Evolutionary conservation across 2,888 invertebrate species (phyloP).

Genomic region (Odiellus spinosus): DNA sequence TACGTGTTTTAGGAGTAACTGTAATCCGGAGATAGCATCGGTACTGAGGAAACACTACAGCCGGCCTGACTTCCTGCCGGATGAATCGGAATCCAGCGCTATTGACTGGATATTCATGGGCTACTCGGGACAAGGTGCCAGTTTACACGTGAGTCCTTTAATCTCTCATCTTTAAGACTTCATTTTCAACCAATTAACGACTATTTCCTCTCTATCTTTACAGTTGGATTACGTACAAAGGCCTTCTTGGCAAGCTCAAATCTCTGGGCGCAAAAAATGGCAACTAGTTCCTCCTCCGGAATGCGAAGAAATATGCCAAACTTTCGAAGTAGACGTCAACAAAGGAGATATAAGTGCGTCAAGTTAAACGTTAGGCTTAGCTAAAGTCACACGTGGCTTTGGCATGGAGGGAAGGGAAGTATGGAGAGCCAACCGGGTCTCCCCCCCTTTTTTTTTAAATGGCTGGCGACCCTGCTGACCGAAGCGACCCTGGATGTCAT

Average conservation of each 20-base stretch:
- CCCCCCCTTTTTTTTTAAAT: too few relatives aligned
- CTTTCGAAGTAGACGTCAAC: conserved; percentile 58
- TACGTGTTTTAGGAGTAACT: conserved; percentile 55
- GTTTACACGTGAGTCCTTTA: conserved; percentile 46
- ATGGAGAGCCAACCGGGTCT: too few relatives aligned
- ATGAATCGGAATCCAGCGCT: conserved; percentile 70
- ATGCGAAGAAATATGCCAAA: conserved; percentile 58
- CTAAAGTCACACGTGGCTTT: too few relatives aligned
- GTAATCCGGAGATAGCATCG: conserved; percentile 58
- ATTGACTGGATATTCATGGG: conserved; percentile 86
- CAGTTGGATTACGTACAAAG: conserved; percentile 79
- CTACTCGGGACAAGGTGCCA: conserved; percentile 63
- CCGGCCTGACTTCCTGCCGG: conserved; percentile 67
- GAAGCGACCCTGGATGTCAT: too few relatives aligned
- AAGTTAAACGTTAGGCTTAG: neutral
- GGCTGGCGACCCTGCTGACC: too few relatives aligned
- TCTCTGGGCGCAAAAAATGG: conserved; percentile 73
- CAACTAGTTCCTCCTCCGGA: conserved; percentile 66
- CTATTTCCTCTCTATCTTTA: neutral
- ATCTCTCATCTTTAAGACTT: neutral
- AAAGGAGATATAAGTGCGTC: conserved; percentile 63
- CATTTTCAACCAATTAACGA: neutral
- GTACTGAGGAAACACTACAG: conserved; percentile 58
- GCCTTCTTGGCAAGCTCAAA: conserved; percentile 85
- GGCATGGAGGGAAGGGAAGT: too few relatives aligned